Percentiles rank a stretch among this genome's conserved stretches.
These are phyloP conservation scores for Furcula furcula DNA, from an alignment of 2,888 invertebrate species.

Conservation along the genomic window DNA sequence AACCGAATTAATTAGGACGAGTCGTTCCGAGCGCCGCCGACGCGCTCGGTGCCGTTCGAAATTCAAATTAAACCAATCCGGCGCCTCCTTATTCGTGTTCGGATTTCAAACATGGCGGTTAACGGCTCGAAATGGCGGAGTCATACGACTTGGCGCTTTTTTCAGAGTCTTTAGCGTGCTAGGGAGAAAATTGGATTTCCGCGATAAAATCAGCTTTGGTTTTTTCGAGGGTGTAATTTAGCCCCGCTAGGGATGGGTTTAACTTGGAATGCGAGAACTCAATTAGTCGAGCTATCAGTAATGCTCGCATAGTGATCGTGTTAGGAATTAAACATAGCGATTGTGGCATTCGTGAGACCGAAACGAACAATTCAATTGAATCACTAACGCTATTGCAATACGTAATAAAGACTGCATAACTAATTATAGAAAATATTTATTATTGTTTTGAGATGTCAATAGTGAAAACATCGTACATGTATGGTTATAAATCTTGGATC, in stretches of 20 bases:
- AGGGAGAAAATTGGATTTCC: conserved; percentile 82
- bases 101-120: conserved; percentile 74
- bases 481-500: no score
- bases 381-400: no score
- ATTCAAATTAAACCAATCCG: conserved; percentile 82
- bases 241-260: conserved; percentile 53
- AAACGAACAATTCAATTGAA: no score
- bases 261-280: conserved; percentile 66
- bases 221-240: conserved; percentile 73
- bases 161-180: conserved; percentile 79
- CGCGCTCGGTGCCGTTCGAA: conserved; percentile 71
- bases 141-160: conserved; percentile 81
- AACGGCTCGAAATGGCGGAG: conserved; percentile 76
- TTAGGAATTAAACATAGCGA: no score
- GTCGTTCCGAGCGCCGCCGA: conserved; percentile 52
- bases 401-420: no score
- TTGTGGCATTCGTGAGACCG: no score
- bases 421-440: no score
- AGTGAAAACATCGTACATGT: no score
- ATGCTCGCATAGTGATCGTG: no score
- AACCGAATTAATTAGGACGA: conserved; percentile 73
- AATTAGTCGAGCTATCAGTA: conserved; percentile 40
- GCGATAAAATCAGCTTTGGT: conserved; percentile 79
- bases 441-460: no score
- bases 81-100: conserved; percentile 82